Evolutionary conservation across 2,113 vertebrate genomes (phyloP), one percentile per base, ranked within the genome.

Genomic region (Thalassarche chlororhynchos): DNA sequence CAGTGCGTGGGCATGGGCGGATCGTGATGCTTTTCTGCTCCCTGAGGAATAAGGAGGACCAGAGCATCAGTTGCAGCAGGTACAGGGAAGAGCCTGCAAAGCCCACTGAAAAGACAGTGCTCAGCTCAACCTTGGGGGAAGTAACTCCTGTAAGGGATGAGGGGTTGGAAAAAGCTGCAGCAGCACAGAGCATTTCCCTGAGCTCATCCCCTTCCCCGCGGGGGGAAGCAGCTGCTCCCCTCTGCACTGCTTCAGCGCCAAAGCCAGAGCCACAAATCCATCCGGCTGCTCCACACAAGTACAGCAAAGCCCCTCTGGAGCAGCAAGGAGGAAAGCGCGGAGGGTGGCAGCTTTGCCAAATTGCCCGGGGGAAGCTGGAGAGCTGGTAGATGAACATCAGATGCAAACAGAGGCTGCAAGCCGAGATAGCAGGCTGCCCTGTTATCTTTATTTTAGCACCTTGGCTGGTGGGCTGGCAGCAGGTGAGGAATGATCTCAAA

Each of bases 321-420:
- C 62, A 18, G 74, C 1, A 0, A 12, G 32, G 38, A 42, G 38
- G 6, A 8, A 47, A 24, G 47, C 4, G 0, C 1, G 2, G 82
- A 7, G 25, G 2, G 31, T 3, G 34, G 52, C 29, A 12, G 85
- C 47, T 75, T 16, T 69, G 36, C 57, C 87, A 74, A 18, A 25
- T 5, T 34, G 40, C 38, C 62, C 8, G 0, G 54, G 15, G 36
- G 55, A 69, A 55, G 40, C 44, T 40, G 87, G 47, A 31, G 62
- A 44, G 47, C 34, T 4, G 31, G 60, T 2, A 31, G 64, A 16
- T 34, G 49, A 76, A 16, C 58, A 87, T 44, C 38, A 17, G 65
- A 12, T 9, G 46, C 60, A n/a, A 44, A 40, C 21, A 21, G 42
- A 54, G 57, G 68, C 88, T 87, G 91, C 17, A 14, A 23, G 40